These are phyloP conservation scores for Fundulus diaphanus DNA, from an alignment of 2,797 vertebrate species.

Conservation along the genomic window DNA sequence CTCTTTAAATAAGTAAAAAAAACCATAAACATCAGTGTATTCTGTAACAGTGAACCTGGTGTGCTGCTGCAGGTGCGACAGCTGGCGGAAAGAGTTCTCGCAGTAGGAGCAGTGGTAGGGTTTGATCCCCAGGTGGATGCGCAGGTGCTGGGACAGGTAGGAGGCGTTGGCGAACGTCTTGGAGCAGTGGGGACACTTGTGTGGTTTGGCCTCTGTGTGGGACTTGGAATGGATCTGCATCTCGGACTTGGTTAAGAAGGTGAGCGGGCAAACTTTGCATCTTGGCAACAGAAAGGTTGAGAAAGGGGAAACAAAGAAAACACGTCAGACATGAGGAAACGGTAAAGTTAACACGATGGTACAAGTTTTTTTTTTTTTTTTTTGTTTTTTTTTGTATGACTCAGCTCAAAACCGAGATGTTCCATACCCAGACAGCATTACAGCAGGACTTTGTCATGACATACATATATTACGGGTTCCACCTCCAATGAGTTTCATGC, in stretches of 20 bases:
- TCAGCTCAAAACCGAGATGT: not conserved
- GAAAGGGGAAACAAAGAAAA: constrained; percentile 5
- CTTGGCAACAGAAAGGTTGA: constrained; percentile 66
- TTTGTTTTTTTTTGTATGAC: too few relatives aligned
- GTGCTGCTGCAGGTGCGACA: constrained; percentile 99
- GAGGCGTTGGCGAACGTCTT: constrained; percentile 99
- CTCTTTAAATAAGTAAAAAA: not conserved
- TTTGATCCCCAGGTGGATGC: constrained; percentile 98
- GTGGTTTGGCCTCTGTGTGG: constrained; percentile 98
- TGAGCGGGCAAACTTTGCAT: constrained; percentile 98
- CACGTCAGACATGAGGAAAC: not conserved
- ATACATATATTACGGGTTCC: not conserved
- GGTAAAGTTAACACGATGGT: not conserved
- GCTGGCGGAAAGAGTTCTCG: constrained; percentile 98
- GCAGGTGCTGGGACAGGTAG: constrained; percentile 98
- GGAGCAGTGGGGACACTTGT: constrained; percentile 99
- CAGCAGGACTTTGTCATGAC: not conserved
- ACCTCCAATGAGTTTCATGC: not conserved
- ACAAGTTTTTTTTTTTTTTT: not conserved
- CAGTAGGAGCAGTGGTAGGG: constrained; percentile 99
- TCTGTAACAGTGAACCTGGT: constrained; percentile 84
- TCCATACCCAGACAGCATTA: not conserved
- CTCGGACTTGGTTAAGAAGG: constrained; percentile 98
- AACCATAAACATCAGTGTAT: not conserved
- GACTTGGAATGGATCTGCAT: constrained; percentile 99